phyloP scores from a whole-genome alignment of 2,113 vertebrate genomes.

The Sander lucioperca region DNA sequence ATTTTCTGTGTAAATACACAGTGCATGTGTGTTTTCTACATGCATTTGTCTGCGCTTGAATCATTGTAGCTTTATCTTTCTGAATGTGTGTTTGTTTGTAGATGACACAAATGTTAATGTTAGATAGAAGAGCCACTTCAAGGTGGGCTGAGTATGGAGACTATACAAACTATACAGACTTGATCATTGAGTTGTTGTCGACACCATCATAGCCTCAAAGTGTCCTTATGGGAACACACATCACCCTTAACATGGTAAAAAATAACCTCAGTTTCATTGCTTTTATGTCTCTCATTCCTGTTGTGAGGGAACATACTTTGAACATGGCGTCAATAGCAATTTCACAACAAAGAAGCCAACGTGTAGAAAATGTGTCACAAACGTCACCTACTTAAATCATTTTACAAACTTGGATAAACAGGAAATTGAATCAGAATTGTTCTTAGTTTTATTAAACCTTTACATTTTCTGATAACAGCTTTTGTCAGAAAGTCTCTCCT shows the following conservation, averaged over 20 bases:
- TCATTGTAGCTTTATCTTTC: not conserved
- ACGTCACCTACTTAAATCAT: not conserved
- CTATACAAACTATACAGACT: not conserved
- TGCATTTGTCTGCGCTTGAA: not conserved
- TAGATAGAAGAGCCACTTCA: slow-evolving; percentile 34
- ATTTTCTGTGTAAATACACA: not conserved
- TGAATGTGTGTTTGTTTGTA: slow-evolving; percentile 22
- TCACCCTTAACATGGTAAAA: not conserved
- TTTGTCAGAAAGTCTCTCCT: not conserved
- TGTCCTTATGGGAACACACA: slow-evolving; percentile 3
- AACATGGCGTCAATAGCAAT: not conserved
- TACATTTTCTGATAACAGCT: not conserved
- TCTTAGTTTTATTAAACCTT: not conserved
- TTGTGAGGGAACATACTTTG: not conserved
- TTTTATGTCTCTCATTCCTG: not conserved
- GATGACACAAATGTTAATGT: not conserved
- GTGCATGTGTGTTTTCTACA: not conserved
- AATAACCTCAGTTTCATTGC: not conserved
- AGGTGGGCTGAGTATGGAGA: slow-evolving; percentile 41
- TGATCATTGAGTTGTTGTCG: slow-evolving; percentile 29
- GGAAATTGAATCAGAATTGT: not conserved
- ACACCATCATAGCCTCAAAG: not conserved
- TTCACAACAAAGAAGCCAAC: not conserved
- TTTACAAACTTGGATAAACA: not conserved
- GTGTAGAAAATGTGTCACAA: not conserved